A percentile compares a stretch with the other conserved stretches of the same genome.
Evolutionary conservation across 92 coral and sea anemone species (phyloP).

Genomic region (Zoanthus sociatus): DNA sequence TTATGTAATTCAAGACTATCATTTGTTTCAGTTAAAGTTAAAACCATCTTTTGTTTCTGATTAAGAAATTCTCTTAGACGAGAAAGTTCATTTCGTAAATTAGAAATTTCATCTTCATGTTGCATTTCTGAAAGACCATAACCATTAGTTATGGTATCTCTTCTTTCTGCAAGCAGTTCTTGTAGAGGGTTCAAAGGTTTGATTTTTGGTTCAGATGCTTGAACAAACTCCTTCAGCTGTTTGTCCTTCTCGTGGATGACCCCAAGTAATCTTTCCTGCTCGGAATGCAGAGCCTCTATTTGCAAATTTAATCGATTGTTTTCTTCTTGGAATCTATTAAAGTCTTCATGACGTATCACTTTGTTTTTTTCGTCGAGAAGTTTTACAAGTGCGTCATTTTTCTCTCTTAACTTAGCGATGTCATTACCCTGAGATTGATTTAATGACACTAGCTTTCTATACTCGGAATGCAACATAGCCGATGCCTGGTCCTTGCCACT

Average conservation of each 20-base stretch:
- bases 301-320: conserved; percentile 67
- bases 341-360: conserved; percentile 59
- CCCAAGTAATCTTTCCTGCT: conserved; percentile 85
- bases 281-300: conserved; percentile 71
- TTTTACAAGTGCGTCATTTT: conserved; percentile 64
- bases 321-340: conserved; percentile 65
- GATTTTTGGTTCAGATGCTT: conserved; percentile 37
- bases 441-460: conserved; percentile 84
- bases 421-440: conserved; percentile 97
- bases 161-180: conserved; percentile 37
- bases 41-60: conserved; percentile 33
- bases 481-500: conserved; percentile 93
- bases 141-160: neutral
- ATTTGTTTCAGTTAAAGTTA: conserved; percentile 28
- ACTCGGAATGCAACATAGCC: conserved; percentile 84
- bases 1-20: conserved; percentile 28
- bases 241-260: conserved; percentile 91
- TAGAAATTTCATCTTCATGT: conserved; percentile 17
- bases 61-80: conserved; percentile 48
- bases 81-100: conserved; percentile 40
- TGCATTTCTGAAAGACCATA: neutral
- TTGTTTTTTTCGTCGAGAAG: conserved; percentile 81
- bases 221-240: conserved; percentile 74
- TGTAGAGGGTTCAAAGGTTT: conserved; percentile 21
- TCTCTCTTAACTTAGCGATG: conserved; percentile 89